Evolutionary conservation across 2,888 invertebrate species (phyloP), one percentile per base, ranked within the genome.

Genomic region (Coronaproctus castanopsis): DNA sequence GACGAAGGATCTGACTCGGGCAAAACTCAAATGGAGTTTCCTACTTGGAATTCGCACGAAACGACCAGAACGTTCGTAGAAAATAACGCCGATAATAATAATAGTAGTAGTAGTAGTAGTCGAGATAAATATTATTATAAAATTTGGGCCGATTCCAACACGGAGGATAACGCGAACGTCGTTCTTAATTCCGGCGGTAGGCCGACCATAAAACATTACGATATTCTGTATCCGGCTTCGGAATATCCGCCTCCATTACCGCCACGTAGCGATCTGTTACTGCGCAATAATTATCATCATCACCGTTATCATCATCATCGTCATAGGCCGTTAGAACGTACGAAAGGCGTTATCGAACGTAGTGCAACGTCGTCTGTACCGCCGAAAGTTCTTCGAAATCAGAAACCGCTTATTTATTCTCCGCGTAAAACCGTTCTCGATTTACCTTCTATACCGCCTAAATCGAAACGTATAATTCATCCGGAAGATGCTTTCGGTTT

Each of bases 401-500:
- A 81, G 67, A 83, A 83, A 71, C 80, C 81, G 63, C 36, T 14
- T 5, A 8, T 36, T 14, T 62, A 64, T 49, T 59, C 56, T 19
- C 55, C 56, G 52, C 54, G 57, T 48, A 24, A 61, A 24, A 51
- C 23, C n/a, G 24, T 49, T 5, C 50, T 59, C 22, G 55, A 57
- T 36, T 65, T 66, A 14, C 68, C 68, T 20, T 63, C 63, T 8
- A 60, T 67, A n/a, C 68, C 68, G 10, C 68, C 68, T 1, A 62
- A 66, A 56, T 8, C 36, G 36, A 66, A 65, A 57, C 65, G 64
- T 57, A 63, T 66, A 50, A 63, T 73, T 36, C 74, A 77, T 62
- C 78, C 78, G 20, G 85, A 87, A 70, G 87, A 87, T 70, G 81
- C 83, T 54, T 88, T 88, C 69, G 82, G 81, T 65, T 88, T 87